phyloP scores from a whole-genome alignment of 2,113 vertebrate genomes.

The Pachycephala philippinensis region DNA sequence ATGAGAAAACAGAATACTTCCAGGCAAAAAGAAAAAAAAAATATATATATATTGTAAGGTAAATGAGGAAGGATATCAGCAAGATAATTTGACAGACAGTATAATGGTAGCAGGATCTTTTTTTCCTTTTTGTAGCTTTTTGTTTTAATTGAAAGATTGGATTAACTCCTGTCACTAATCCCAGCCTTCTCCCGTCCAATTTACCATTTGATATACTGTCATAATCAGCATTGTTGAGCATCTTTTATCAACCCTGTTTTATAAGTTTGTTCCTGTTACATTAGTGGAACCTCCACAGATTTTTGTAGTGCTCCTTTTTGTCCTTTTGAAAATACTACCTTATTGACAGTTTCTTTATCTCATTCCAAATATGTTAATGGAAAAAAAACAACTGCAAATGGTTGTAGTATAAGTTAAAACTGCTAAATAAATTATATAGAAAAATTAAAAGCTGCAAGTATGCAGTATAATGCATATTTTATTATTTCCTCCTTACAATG shows the following conservation, averaged over 20 bases:
- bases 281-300: not conserved
- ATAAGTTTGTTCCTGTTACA: not conserved
- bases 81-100: not conserved
- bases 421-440: conserved; percentile 64
- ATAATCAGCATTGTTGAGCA: not conserved
- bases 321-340: not conserved
- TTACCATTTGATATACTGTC: not conserved
- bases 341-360: not conserved
- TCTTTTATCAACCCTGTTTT: not conserved
- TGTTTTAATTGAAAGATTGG: not conserved
- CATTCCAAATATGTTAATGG: not conserved
- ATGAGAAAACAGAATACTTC: not conserved
- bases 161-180: not conserved
- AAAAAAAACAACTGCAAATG: conserved; percentile 45
- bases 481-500: conserved; percentile 70
- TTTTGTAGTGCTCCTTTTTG: not conserved
- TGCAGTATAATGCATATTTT: conserved; percentile 71
- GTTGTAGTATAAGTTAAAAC: conserved; percentile 64
- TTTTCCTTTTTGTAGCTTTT: not conserved
- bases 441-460: conserved; percentile 68
- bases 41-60: not conserved
- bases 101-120: not conserved
- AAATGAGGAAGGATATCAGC: not conserved
- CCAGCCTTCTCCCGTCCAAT: not conserved
- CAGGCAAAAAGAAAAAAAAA: not conserved